Base-by-base conservation (phyloP, 1,140 invertebrate genomes). In the Megalopta genalis region DNA sequence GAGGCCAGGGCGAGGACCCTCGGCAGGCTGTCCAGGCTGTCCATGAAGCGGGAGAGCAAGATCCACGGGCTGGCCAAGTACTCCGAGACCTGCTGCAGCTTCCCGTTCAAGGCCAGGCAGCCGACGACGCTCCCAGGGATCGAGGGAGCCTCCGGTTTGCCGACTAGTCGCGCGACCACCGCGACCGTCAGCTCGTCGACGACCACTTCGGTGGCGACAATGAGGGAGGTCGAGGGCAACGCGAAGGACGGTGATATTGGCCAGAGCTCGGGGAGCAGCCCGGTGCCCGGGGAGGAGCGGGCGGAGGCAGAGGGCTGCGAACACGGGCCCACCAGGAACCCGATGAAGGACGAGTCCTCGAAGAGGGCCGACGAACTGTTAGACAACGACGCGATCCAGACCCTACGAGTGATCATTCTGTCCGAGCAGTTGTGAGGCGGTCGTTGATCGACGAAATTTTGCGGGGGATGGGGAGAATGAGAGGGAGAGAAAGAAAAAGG, bases 271-370 rank as follows among this genome's bases (percentile, higher is more conserved):
- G 49, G n/a, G n/a, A n/a, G 59, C 0, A 78, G 77, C 12, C 68
- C 42, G 1, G 46, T 70, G 9, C 88, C 90, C 0, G 88, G 89
- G 16, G 91, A 91, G 25, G 88, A 91, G 71, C 82, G 92, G 23
- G 91, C 91, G n/a, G 92, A 93, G 60, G 92, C 92, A 10, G 92
- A 93, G 72, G 92, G 92, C 39, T 93, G 92, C 87, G 91, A 93
- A 67, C 89, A 92, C 70, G 91, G 87, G 37, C 78, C 86, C 63
- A 80, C 86, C 64, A 91, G 90, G 65, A 88, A 83, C 64, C 80
- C 87, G 23, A 86, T 92, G 81, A 90, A 91, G 70, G 78, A 85
- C 8, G 75, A 90, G 18, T 86, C 89, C 21, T 91, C 86, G 77
- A 90, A 91, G 76, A 81, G 83, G 52, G 66, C 74, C 23, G 90